These are phyloP conservation scores for Oplegnathus fasciatus DNA, from an alignment of 2,113 vertebrate genomes.

Conservation along the genomic window DNA sequence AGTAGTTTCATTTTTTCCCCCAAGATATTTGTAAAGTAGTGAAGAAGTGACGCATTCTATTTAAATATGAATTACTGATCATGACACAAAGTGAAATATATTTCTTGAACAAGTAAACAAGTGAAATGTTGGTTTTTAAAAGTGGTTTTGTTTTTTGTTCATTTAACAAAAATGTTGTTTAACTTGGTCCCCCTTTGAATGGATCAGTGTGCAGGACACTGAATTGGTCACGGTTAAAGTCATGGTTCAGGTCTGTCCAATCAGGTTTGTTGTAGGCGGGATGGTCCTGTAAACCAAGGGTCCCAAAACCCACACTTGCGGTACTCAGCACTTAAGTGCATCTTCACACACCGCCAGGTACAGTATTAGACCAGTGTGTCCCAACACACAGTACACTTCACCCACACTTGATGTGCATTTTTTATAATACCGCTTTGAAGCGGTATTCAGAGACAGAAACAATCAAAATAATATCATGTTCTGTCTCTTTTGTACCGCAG, in stretches of 20 bases:
- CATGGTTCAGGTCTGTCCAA: background rate
- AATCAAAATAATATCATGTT: too few relatives aligned
- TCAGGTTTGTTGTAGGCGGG: background rate
- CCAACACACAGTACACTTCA: background rate
- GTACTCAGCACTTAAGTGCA: background rate
- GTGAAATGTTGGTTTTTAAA: too few relatives aligned
- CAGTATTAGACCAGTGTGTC: too few relatives aligned
- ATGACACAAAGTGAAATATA: background rate
- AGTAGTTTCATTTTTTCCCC: background rate
- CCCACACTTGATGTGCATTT: too few relatives aligned
- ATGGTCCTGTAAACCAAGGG: background rate
- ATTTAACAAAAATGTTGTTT: background rate
- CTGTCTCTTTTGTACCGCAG: too few relatives aligned
- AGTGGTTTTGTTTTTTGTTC: background rate
- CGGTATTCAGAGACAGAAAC: too few relatives aligned
- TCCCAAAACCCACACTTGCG: background rate
- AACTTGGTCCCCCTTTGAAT: background rate
- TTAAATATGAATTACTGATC: background rate
- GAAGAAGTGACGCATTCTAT: background rate
- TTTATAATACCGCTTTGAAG: too few relatives aligned
- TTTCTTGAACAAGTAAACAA: background rate
- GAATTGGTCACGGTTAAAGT: background rate
- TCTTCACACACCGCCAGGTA: background rate
- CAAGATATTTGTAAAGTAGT: background rate
- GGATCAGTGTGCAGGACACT: background rate